Evolutionary conservation across 2,888 invertebrate species (phyloP).

Genomic region (Microctonus brassicae): DNA sequence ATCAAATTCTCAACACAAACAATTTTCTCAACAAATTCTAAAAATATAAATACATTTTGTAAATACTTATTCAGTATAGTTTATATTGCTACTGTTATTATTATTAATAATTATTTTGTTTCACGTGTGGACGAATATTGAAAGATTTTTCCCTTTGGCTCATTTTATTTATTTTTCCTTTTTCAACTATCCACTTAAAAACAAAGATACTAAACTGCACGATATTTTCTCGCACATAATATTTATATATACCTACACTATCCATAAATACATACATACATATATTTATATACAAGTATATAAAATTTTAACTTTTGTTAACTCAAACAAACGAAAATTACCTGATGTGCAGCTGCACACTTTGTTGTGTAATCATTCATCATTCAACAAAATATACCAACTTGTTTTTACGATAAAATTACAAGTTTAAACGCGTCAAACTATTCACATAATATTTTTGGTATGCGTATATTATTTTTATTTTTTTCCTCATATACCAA

Average conservation of each 20-base stretch:
- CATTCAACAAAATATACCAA: slow-evolving; percentile 27
- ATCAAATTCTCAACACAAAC: slow-evolving; percentile 43
- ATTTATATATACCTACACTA: background rate
- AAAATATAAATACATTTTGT: too few relatives aligned
- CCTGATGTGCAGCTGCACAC: background rate
- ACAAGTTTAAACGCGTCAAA: background rate
- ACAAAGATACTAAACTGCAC: background rate
- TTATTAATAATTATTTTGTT: background rate
- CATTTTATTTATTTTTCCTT: too few relatives aligned
- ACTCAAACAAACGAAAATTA: slow-evolving; percentile 57
- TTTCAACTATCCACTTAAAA: background rate
- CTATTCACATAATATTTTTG: slow-evolving; percentile 1
- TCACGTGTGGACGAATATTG: background rate
- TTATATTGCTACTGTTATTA: background rate
- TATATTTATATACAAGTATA: background rate
- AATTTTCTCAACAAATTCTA: too few relatives aligned
- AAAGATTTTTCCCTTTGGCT: background rate
- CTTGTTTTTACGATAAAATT: slow-evolving; percentile 20
- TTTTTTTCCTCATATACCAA: background rate
- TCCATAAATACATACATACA: background rate
- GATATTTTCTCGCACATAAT: background rate
- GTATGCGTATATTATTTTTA: slow-evolving; percentile 1
- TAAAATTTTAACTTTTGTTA: slow-evolving; percentile 43
- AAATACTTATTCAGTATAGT: background rate
- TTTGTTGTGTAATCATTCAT: slow-evolving; percentile 22